A percentile compares a stretch with the other conserved stretches of the same genome.
These are phyloP conservation scores for Pomatostomus ruficeps DNA, from an alignment of 2,113 vertebrate species.

Conservation along the genomic window DNA sequence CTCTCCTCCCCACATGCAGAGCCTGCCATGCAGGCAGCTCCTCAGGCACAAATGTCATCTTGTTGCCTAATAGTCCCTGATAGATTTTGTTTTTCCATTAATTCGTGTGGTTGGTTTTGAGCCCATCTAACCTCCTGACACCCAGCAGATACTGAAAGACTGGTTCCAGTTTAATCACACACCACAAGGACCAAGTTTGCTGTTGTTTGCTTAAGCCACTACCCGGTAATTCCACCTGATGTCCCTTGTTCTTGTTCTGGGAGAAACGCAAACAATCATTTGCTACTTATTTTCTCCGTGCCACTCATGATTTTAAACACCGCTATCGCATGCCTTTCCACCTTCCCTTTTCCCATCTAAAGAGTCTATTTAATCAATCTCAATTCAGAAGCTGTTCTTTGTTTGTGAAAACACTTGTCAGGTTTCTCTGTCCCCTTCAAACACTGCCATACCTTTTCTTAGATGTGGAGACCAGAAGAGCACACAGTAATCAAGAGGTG, in stretches of 20 bases:
- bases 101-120: not conserved
- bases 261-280: constrained; percentile 25
- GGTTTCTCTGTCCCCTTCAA: not conserved
- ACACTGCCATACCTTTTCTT: not conserved
- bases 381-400: not conserved
- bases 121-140: not conserved
- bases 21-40: not conserved
- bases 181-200: not conserved
- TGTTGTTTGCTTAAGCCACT: constrained; percentile 7
- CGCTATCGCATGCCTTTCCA: not conserved
- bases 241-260: not conserved
- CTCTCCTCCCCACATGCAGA: not conserved
- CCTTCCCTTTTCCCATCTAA: not conserved
- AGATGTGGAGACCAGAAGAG: not conserved
- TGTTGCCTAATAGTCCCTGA: not conserved
- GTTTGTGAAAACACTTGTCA: constrained; percentile 24
- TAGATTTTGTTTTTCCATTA: not conserved
- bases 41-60: not conserved
- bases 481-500: not conserved
- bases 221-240: not conserved
- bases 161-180: not conserved
- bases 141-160: not conserved
- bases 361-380: constrained; percentile 49
- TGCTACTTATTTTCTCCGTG: constrained; percentile 39
- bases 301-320: constrained; percentile 41